Evolutionary conservation across 1,140 invertebrate genomes (phyloP).

Genomic region (Phocides pigmalion): DNA sequence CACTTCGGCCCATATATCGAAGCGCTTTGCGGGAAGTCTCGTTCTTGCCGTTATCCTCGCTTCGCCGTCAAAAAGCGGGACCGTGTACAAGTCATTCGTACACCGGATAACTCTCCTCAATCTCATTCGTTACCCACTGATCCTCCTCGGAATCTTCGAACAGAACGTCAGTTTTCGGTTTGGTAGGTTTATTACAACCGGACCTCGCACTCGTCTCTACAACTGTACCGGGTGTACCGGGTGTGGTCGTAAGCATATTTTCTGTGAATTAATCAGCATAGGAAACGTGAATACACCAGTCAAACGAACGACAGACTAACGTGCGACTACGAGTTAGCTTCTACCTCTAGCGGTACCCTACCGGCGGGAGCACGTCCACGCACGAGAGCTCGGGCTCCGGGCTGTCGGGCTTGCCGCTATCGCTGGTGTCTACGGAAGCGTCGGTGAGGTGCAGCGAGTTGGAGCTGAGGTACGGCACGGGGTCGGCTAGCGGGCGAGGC

Average conservation of each 20-base stretch:
- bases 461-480: constrained; percentile 47
- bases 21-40: constrained; percentile 67
- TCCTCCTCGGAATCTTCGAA: constrained; percentile 56
- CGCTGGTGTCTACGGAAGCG: constrained; percentile 72
- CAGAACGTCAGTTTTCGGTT: constrained; percentile 37
- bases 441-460: constrained; percentile 60
- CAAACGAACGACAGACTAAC: constrained; percentile 40
- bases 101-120: constrained; percentile 63
- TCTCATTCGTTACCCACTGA: constrained; percentile 59
- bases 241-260: constrained; percentile 48
- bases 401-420: constrained; percentile 75
- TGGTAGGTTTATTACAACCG: constrained; percentile 45
- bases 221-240: constrained; percentile 45
- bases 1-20: constrained; percentile 78
- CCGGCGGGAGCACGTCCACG: constrained; percentile 69
- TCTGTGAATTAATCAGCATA: constrained; percentile 67
- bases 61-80: constrained; percentile 70
- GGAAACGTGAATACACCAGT: constrained; percentile 38
- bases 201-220: constrained; percentile 45
- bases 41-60: constrained; percentile 63
- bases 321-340: constrained; percentile 50
- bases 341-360: constrained; percentile 71
- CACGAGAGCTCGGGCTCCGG: constrained; percentile 69
- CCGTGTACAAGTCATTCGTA: constrained; percentile 66
- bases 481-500: constrained; percentile 40